A percentile compares a stretch with the other conserved stretches of the same genome.
Conservation (phyloP, 2,888 invertebrate genomes). For the Timandra comae region DNA sequence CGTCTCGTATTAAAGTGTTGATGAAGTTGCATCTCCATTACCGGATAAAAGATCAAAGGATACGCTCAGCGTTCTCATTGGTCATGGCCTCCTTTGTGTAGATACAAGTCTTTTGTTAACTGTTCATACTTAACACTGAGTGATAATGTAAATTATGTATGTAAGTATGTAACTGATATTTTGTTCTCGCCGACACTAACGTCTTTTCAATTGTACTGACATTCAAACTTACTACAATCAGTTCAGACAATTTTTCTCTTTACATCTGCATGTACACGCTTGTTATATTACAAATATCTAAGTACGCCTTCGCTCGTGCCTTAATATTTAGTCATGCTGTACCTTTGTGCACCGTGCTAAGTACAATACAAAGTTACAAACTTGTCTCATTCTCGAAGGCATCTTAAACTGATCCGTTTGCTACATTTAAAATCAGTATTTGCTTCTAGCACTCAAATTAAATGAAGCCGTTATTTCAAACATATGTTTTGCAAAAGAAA, state of each 20-base stretch:
- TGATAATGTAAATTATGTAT: too few species aligned
- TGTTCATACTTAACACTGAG: conserved; percentile 11
- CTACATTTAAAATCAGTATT: conserved; percentile 12
- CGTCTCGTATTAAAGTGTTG: too few species aligned
- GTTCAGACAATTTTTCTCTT: conserved; percentile 58
- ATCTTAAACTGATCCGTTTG: conserved; percentile 7
- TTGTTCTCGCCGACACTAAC: conserved; percentile 50
- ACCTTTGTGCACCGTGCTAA: background rate
- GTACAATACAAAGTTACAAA: too few species aligned
- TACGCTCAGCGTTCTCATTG: conserved; percentile 8
- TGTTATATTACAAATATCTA: too few species aligned
- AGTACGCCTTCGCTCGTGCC: conserved; percentile 27
- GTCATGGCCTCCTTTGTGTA: conserved; percentile 12
- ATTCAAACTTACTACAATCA: conserved; percentile 51
- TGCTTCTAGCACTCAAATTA: conserved; percentile 12
- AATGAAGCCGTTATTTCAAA: conserved; percentile 16
- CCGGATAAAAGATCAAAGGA: conserved; percentile 16
- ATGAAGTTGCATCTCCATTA: conserved; percentile 12
- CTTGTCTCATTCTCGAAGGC: background rate
- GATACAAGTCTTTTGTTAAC: conserved; percentile 13
- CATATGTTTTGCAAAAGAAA: conserved; percentile 14
- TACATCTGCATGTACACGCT: too few species aligned
- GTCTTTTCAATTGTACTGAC: too few species aligned
- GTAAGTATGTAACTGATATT: too few species aligned
- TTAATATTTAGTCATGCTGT: conserved; percentile 8